Evolutionary conservation across 2,797 vertebrate species (phyloP), one percentile per base, ranked within the genome.

Genomic region (Anguilla pacifica): DNA sequence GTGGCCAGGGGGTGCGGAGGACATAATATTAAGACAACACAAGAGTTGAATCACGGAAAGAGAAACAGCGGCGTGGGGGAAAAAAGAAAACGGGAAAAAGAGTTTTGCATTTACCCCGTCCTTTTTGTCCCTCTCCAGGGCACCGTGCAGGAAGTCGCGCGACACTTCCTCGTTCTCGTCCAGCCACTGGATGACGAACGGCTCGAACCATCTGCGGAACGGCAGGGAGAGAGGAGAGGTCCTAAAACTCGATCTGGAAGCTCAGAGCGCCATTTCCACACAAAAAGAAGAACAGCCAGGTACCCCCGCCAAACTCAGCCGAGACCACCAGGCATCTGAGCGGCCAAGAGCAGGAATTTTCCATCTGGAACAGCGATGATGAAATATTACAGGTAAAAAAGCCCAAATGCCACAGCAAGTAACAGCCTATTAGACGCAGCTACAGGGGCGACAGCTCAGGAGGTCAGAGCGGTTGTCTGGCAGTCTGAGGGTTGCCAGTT

Each of bases 121-220:
- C 94, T 99, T 99, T 94, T 98, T 98, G 94, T 99, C 98, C 83
- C 98, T 95, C 92, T 97, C 98, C 91, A 99, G 91, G 0, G 98
- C 98, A n/a, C 98, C 98, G 0, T 99, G 97, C 83, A 99, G 95
- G 93, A 99, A 99, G 91, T 99, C 98, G 90, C 98, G 95, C 0
- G 98, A 99, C 87, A 99, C 98, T 88, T 99, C 98, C 91, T 99
- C 98, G 0, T 99, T 99, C 93, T 99, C 98, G 19, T 99, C 98
- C 96, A 99, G 94, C 98, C 98, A 99, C 95, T 99, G 98, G 90
- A 98, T 96, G 89, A 99, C 98, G 0, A 99, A 99, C 6, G 98
- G 98, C 92, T 99, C 98, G 0, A 99, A 99, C 98, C 98, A 99
- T 49, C 98, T 99, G 91, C 3, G 0, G 90, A 83, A 49, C 0